phyloP scores from a whole-genome alignment of 2,888 invertebrate genomes.

The Agrochola lychnidis region DNA sequence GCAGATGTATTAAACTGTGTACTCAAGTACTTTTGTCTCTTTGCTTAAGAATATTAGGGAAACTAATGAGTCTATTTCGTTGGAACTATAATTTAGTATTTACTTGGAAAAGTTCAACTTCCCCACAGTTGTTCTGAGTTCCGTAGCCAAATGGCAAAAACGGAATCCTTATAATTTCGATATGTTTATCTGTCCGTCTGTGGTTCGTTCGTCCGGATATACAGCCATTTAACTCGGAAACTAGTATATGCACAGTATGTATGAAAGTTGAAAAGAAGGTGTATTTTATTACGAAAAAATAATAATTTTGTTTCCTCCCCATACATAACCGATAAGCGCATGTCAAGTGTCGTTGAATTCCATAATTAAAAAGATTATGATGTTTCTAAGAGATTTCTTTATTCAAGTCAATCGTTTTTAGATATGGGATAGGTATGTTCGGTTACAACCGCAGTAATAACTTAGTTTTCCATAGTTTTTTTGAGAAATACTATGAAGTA shows the following conservation, averaged over 20 bases:
- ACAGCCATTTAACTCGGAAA: neutral
- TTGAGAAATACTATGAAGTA: too few relatives aligned
- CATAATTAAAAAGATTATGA: neutral
- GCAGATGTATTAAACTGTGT: slow-evolving; percentile 10
- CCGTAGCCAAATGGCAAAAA: neutral
- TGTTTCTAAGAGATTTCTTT: neutral
- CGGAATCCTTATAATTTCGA: neutral
- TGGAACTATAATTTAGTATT: neutral
- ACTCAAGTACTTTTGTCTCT: neutral
- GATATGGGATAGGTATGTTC: neutral
- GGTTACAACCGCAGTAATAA: neutral
- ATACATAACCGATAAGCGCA: neutral
- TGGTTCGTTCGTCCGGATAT: neutral
- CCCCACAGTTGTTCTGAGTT: neutral
- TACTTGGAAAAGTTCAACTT: neutral
- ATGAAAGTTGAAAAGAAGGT: neutral
- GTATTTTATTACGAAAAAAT: neutral
- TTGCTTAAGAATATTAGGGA: neutral
- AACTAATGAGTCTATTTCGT: neutral
- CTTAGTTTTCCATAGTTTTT: neutral
- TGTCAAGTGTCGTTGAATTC: neutral
- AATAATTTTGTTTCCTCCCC: neutral
- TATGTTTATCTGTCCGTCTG: neutral
- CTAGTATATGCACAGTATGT: neutral
- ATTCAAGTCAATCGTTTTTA: too few relatives aligned